Percentiles rank a stretch among this genome's conserved stretches.
These are phyloP conservation scores for Macquaria ambigua DNA, from an alignment of 2,113 vertebrate genomes.

Conservation along the genomic window DNA sequence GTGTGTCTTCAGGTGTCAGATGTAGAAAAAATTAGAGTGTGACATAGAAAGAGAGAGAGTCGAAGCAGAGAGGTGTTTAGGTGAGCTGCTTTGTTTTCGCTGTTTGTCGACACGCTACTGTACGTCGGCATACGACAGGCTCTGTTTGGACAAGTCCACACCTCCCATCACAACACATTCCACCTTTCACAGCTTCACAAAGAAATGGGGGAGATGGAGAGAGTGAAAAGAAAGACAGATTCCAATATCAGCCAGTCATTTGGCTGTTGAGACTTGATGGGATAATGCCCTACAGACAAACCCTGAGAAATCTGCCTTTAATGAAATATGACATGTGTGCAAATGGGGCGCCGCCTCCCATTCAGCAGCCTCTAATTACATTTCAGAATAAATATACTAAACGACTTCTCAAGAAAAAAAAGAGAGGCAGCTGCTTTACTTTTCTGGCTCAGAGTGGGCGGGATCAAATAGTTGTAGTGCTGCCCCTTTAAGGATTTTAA, in stretches of 20 bases:
- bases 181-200: constrained; percentile 71
- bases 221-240: constrained; percentile 66
- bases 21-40: constrained; percentile 13
- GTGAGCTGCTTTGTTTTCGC: constrained; percentile 61
- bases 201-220: constrained; percentile 52
- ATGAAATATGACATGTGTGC: constrained; percentile 99
- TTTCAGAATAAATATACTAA: constrained; percentile 97
- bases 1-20: constrained; percentile 42
- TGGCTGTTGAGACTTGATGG: constrained; percentile 95
- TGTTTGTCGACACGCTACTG: constrained; percentile 60
- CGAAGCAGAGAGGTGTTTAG: constrained; percentile 38
- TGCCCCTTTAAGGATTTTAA: constrained; percentile 42
- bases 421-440: constrained; percentile 42
- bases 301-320: constrained; percentile 93
- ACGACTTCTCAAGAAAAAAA: constrained; percentile 61
- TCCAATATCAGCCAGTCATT: constrained; percentile 94
- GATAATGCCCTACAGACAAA: constrained; percentile 93
- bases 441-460: constrained; percentile 31
- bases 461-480: constrained; percentile 5
- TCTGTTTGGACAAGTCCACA: constrained; percentile 76
- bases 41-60: constrained; percentile 10
- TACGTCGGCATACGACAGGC: constrained; percentile 62
- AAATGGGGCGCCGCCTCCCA: constrained; percentile 96
- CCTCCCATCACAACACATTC: constrained; percentile 79
- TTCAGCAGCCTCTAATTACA: constrained; percentile 98